phyloP scores from a whole-genome alignment of 2,797 vertebrate genomes.

The Epinephelus awoara region DNA sequence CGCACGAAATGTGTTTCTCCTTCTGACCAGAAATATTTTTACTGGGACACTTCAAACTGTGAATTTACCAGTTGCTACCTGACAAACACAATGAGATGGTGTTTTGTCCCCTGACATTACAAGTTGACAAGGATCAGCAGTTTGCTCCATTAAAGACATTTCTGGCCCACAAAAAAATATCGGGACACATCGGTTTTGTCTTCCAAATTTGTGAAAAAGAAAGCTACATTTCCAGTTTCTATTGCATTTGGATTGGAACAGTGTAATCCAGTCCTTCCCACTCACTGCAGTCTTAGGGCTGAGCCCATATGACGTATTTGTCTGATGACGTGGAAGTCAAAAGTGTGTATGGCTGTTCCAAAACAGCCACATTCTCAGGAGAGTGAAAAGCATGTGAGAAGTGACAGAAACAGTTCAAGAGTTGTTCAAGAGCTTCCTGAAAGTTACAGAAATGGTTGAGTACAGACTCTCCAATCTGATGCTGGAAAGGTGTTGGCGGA shows the following conservation, averaged over 20 bases:
- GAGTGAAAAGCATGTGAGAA: background rate
- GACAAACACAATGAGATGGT: background rate
- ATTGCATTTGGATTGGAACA: background rate
- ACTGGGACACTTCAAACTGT: background rate
- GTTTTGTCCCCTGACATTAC: background rate
- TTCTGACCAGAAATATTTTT: no score
- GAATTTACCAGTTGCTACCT: background rate
- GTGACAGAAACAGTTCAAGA: no score
- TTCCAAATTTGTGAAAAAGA: background rate
- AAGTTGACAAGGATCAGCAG: background rate
- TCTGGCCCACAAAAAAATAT: background rate
- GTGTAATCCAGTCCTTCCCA: background rate
- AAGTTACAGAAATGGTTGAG: no score
- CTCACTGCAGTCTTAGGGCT: background rate
- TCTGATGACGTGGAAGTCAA: background rate
- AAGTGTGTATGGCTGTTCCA: background rate
- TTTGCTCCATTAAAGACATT: background rate
- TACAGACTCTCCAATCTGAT: no score
- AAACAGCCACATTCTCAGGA: background rate
- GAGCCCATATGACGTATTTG: background rate
- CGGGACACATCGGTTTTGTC: no score
- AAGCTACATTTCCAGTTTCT: background rate
- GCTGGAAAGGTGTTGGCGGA: no score
- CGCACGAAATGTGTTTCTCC: no score
- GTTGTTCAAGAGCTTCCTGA: no score